Evolutionary conservation across 1,140 invertebrate genomes (phyloP), one percentile per base, ranked within the genome.

Genomic region (Andrena cerasifolii): DNA sequence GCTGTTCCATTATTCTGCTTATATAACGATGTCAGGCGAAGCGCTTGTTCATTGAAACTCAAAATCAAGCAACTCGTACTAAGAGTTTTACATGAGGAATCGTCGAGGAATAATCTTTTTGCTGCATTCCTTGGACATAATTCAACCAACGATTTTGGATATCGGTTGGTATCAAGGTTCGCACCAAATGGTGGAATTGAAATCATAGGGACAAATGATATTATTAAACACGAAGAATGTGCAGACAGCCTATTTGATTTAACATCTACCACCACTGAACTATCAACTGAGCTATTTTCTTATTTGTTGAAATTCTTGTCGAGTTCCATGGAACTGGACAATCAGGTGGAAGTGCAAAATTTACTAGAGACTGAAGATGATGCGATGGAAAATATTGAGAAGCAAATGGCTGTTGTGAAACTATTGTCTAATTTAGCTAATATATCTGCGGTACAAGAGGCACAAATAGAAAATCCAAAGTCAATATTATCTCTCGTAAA

Each of bases 1-100:
- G 75, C 88, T 16, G 40, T 89, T 16, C 89, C 93, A 28, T 80
- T 93, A 28, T 93, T 93, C 83, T 86, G 78, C 58, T 66, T 94
- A 1, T 88, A 93, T 58, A 58, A 82, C 5, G 89, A 89, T 82
- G 78, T 88, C 0, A 63, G 80, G 4, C 62, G 83, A 61, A 93
- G 91, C 82, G 82, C 88, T 83, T 92, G 84, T 28, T 4, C 79
- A 28, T 67, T 91, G 18, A 86, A 87, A 61, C 67, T 54, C 0
- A 89, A 90, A 84, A 80, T 92, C 1, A 83, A 83, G 72, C 84
- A 90, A 73, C 72, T 94, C 14, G 45, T 92, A 10, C 73, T 90
- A 5, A 77, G 84, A 80, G 84, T 93, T 56, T 67, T 94, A 0
- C 51, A 74, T 3, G 36, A 88, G 21, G 73, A 87, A 12, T 31